Base-by-base conservation (phyloP, 2,797 vertebrate species). In the Microctenopoma steveboyesi region DNA sequence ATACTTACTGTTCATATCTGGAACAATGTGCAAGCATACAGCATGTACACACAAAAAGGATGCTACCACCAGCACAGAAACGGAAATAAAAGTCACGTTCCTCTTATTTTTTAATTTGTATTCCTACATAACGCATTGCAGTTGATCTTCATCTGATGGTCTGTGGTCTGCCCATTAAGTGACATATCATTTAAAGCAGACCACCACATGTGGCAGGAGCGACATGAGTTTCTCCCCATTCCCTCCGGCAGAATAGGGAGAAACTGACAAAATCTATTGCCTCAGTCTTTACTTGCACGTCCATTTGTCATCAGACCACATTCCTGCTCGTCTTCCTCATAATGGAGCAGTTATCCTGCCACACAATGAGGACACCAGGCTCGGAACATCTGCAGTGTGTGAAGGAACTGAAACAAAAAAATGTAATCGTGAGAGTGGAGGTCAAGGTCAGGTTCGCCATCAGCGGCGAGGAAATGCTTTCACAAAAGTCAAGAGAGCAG, bases 311-410 rank as follows among this genome's bases (percentile, higher is more conserved):
- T 71, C 47, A 25, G 33, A 53, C 58, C 57, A 50, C 77, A 86
- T 89, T 86, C 81, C 83, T 78, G 35, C 65, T 85, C 56, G 45
- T 79, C 81, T 74, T 82, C 49, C 52, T 81, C 83, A 85, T 82
- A 85, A 85, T 85, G 83, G 78, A 81, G 50, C 16, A 1, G 74
- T 88, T 88, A 72, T 86, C 43, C 65, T 47, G 62, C 59, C 58
- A 18, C 72, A 74, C 65, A 81, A 78, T 54, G 67, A 76, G 71
- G 30, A 70, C 61, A 63, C 42, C 42, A 40, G 64, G 69, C 78
- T 27, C 55, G 35, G 61, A 67, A 76, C 75, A 77, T 86, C 64
- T 88, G 84, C 62, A 73, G 28, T 18, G 16, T 75, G 49, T 56
- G 63, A 50, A 62, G 47, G 56, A 56, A 60, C 74, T 64, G 50